These are phyloP conservation scores for Elegia similella DNA, from an alignment of 2,888 invertebrate species.

Conservation along the genomic window DNA sequence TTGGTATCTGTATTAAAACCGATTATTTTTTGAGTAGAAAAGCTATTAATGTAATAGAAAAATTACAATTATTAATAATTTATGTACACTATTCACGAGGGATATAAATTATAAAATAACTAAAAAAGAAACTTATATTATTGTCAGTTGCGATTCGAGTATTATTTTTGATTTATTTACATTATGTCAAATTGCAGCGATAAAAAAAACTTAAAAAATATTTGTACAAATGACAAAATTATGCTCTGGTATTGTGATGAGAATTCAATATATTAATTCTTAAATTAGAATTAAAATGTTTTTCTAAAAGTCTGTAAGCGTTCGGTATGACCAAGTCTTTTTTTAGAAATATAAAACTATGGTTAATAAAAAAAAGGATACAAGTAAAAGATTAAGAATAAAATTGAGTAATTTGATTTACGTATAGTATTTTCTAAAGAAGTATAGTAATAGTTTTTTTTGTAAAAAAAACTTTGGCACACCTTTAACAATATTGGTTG, in stretches of 20 bases:
- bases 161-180: slow-evolving; percentile 62
- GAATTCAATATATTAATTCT: slow-evolving; percentile 9
- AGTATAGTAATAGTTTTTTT: slow-evolving; percentile 4
- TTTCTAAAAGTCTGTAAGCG: slow-evolving; percentile 5
- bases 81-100: slow-evolving; percentile 64
- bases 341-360: slow-evolving; percentile 8
- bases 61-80: slow-evolving; percentile 58
- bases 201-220: slow-evolving; percentile 42
- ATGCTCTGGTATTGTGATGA: slow-evolving; percentile 15
- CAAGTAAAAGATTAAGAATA: background rate
- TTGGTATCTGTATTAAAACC: slow-evolving; percentile 80
- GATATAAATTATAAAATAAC: slow-evolving; percentile 60
- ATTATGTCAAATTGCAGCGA: slow-evolving; percentile 51
- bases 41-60: slow-evolving; percentile 65
- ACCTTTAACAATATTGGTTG: slow-evolving; percentile 14
- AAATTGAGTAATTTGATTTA: slow-evolving; percentile 2
- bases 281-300: background rate
- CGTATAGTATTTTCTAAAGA: slow-evolving; percentile 2
- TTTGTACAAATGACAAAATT: slow-evolving; percentile 32
- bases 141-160: slow-evolving; percentile 80
- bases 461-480: slow-evolving; percentile 21
- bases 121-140: slow-evolving; percentile 62
- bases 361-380: background rate
- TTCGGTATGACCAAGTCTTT: slow-evolving; percentile 12
- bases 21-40: slow-evolving; percentile 76